Evolutionary conservation across 2,888 invertebrate genomes (phyloP), one percentile per base, ranked within the genome.

Genomic region (Ferrisia virgata): DNA sequence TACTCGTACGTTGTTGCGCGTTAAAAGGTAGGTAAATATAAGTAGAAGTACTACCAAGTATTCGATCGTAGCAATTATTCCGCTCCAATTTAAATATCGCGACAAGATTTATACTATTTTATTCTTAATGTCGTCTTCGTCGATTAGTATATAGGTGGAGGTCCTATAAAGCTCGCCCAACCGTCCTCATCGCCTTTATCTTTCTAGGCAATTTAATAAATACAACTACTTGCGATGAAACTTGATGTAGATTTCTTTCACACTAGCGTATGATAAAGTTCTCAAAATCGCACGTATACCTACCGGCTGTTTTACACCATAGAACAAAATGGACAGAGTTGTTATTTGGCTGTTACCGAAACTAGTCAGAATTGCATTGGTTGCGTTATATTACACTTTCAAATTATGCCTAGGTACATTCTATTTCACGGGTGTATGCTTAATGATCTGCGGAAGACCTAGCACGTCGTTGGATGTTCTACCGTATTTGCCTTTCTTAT

Each of bases 381-480:
- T 11, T 2, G 72, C 15, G n/a, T 18, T 36, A 8, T 18, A 36
- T 76, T 76, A 76, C 36, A 36, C 36, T 36, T 15, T 36, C 33
- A 36, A n/a, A 76, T 36, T 76, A n/a, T 36, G 28, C 28, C 72
- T 76, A 1, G 36, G 18, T 0, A 76, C 72, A 36, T 36, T 76
- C 11, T 76, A 76, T 36, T 76, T 76, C 72, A 76, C 72, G 3
- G 72, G 72, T 8, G 8, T 76, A n/a, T 76, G 31, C 22, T 36
- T 76, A 36, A 76, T 76, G 72, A 76, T 76, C 11, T 76, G 72
- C 72, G 72, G 72, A 76, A 33, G 72, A 76, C 72, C 72, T 0
- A 76, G 72, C 2, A 8, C 9, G 9, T 6, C 72, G 36, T 76
- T 76, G 36, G 72, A 76, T 2, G 18, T 76, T 18, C 36, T 76